phyloP scores from a whole-genome alignment of 2,797 vertebrate species.

The Bovichtus variegatus region DNA sequence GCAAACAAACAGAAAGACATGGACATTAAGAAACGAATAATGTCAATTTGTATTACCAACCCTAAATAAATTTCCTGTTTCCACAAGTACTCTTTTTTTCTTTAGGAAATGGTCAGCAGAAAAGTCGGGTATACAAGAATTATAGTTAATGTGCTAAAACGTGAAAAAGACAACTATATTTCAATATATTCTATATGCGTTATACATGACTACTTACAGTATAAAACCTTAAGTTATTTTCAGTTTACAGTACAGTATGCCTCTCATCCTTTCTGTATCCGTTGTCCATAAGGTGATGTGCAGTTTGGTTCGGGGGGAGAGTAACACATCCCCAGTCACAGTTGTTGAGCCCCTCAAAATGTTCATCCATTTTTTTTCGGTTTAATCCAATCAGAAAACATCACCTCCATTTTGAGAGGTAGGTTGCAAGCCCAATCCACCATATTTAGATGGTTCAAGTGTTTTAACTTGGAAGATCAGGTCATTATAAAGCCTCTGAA shows the following conservation, averaged over 20 bases:
- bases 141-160: conserved; percentile 34
- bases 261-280: conserved; percentile 28
- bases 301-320: conserved; percentile 25
- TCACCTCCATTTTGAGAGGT: conserved; percentile 64
- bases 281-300: conserved; percentile 28
- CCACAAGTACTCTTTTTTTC: background rate
- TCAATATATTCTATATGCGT: conserved; percentile 32
- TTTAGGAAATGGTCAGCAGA: conserved; percentile 28
- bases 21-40: background rate
- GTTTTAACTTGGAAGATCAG: conserved; percentile 22
- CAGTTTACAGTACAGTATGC: conserved; percentile 37
- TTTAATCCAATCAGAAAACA: conserved; percentile 40
- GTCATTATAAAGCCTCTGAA: conserved; percentile 5
- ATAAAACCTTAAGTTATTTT: conserved; percentile 55
- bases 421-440: conserved; percentile 38
- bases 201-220: conserved; percentile 40
- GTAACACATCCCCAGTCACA: conserved; percentile 19
- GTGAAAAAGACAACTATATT: conserved; percentile 23
- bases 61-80: background rate
- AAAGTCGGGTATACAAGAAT: conserved; percentile 24
- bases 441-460: background rate
- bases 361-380: conserved; percentile 18
- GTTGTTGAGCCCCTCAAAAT: conserved; percentile 2
- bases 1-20: background rate
- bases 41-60: background rate